phyloP scores from a whole-genome alignment of 2,888 invertebrate genomes.

The Drosophila nr. perissopoda region DNA sequence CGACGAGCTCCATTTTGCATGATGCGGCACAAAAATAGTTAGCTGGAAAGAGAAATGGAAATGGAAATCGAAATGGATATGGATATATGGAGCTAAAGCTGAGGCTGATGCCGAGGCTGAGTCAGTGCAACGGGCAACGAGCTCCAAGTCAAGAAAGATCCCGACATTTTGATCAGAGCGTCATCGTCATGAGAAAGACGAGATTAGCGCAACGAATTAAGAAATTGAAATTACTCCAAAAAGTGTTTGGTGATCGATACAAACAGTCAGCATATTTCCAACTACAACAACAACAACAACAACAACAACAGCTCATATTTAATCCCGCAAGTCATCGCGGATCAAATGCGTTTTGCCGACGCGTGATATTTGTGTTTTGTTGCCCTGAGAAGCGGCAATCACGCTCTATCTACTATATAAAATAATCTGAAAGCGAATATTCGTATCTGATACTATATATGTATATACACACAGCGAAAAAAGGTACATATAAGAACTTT shows the following conservation, averaged over 20 bases:
- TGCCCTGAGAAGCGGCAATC: conserved; percentile 39
- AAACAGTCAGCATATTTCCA: conserved; percentile 74
- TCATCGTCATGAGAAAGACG: conserved; percentile 74
- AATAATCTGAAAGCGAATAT: conserved; percentile 14
- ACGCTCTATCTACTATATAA: conserved; percentile 26
- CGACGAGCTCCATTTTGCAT: conserved; percentile 73
- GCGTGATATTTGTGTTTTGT: conserved; percentile 62
- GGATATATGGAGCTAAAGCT: conserved; percentile 5
- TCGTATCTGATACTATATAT: conserved; percentile 8
- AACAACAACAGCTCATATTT: conserved; percentile 23
- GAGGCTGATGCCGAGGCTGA: conserved; percentile 35
- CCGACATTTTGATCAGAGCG: conserved; percentile 62
- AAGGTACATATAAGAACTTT: neutral
- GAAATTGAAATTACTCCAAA: conserved; percentile 82
- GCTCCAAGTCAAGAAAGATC: conserved; percentile 37
- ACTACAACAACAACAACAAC: conserved; percentile 22
- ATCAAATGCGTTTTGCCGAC: conserved; percentile 75
- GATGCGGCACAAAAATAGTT: conserved; percentile 69
- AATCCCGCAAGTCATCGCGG: conserved; percentile 67
- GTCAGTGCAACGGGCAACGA: conserved; percentile 50
- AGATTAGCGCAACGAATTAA: conserved; percentile 83
- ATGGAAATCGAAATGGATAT: conserved; percentile 35
- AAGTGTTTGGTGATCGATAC: conserved; percentile 77
- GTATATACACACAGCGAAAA: neutral
- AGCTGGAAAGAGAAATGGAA: conserved; percentile 49